Evolutionary conservation across 2,888 invertebrate species (phyloP), one percentile per base, ranked within the genome.

Genomic region (Eupithecia tripunctaria): DNA sequence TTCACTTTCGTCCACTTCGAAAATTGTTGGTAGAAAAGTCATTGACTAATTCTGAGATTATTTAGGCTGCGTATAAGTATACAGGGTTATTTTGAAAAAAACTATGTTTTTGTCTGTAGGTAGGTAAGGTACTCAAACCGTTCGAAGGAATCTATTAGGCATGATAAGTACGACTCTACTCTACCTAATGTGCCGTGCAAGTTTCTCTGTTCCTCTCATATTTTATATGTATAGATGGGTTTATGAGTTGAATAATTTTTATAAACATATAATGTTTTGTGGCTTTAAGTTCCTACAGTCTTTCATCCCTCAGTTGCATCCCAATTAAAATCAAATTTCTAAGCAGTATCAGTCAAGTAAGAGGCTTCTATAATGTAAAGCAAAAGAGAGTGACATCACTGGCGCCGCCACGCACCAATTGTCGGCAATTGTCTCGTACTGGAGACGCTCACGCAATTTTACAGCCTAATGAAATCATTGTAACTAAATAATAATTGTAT

Each of bases 401-500:
- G 81, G 93, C 93, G 94, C 93, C 92, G 86, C 85, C 85, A 80
- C 87, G 88, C 88, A 88, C 89, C 92, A 93, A 93, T 93, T 93
- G 91, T 79, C 77, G 76, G 82, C 92, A 93, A 92, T 94, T 94
- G 93, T 90, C 92, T 89, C 88, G 86, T 85, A 86, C 88, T 83
- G 82, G 83, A 80, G 83, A 81, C 84, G 81, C 84, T 79, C 81
- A 80, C 82, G 81, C 82, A 88, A 77, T 76, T 84, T 86, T 86
- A 83, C 84, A 78, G 83, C 82, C 83, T 89, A 89, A 91, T 91
- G 87, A 88, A 89, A 91, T 91, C 88, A 90, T 89, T 86, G 86
- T 86, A 84, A 82, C 83, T 83, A 86, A 88, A 89, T 90, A 87
- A 89, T 90, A 87, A 90, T 89, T 88, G 85, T 86, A 86, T 89